Evolutionary conservation across 1,140 invertebrate species (phyloP).

Genomic region (Hylaeus volcanicus): DNA sequence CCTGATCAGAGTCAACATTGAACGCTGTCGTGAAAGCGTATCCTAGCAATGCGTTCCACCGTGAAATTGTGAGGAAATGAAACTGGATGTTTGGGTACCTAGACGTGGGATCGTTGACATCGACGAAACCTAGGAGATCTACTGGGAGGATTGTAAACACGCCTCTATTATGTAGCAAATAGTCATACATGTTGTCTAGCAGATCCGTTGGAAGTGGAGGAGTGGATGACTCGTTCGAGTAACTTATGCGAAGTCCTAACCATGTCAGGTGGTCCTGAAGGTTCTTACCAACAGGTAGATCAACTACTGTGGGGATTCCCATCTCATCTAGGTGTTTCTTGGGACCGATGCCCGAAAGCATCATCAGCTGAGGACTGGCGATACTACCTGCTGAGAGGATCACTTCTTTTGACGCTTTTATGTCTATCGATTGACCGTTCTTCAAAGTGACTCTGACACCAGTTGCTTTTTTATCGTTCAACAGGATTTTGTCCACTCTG

Average conservation of each 20-base stretch:
- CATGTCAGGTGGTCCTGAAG: slow-evolving; percentile 85
- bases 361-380: slow-evolving; percentile 84
- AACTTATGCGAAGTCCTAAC: slow-evolving; percentile 68
- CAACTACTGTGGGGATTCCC: slow-evolving; percentile 80
- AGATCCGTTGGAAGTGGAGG: slow-evolving; percentile 75
- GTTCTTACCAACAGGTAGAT: slow-evolving; percentile 84
- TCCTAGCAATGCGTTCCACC: slow-evolving; percentile 27
- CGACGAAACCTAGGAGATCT: slow-evolving; percentile 67
- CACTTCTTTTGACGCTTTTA: slow-evolving; percentile 83
- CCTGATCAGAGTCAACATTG: slow-evolving; percentile 2
- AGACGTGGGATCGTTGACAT: slow-evolving; percentile 61
- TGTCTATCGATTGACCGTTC: slow-evolving; percentile 70
- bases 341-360: slow-evolving; percentile 88
- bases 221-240: slow-evolving; percentile 74
- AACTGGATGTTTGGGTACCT: slow-evolving; percentile 73
- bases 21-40: slow-evolving; percentile 14
- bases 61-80: slow-evolving; percentile 52
- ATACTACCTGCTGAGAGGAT: slow-evolving; percentile 84
- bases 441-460: slow-evolving; percentile 79
- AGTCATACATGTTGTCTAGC: slow-evolving; percentile 68
- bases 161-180: slow-evolving; percentile 63
- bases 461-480: slow-evolving; percentile 77
- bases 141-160: slow-evolving; percentile 49
- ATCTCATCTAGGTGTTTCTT: slow-evolving; percentile 83
- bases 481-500: slow-evolving; percentile 81